Evolutionary conservation across 1,140 invertebrate species (phyloP), one percentile per base, ranked within the genome.

Genomic region (Drosophila albomicans): DNA sequence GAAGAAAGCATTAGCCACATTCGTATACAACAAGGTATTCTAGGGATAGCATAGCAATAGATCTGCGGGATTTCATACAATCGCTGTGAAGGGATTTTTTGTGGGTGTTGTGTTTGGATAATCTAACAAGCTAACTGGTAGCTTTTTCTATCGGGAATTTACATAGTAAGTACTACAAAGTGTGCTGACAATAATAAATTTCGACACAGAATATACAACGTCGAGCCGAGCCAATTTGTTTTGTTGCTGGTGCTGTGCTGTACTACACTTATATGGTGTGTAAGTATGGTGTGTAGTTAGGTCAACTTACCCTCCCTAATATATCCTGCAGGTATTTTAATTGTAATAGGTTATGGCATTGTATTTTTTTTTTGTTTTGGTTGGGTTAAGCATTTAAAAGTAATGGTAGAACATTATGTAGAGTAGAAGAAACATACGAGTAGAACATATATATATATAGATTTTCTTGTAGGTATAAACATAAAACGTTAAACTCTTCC

Each of bases 221-320:
- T 62, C 79, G 71, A 45, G 51, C 28, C 64, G 20, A 46, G 73
- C 73, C 73, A 76, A 76, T 76, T 32, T 32, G 32, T 8, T 8
- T 5, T 32, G 32, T 25, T 65, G 35, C 58, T 64, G 58, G 62
- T 67, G 56, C 61, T 68, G 30, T 57, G 20, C 54, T 73, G 46
- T 75, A 49, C 16, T 71, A 63, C 69, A 70, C 58, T 85, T 70
- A 78, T 73, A 66, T 70, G 41, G 49, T 66, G 86, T 43, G 20
- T 25, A 25, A 20, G 5, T 48, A 20, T 59, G 57, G 54, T 79
- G 54, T 79, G 78, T 79, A 89, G 84, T 89, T 88, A 85, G 81
- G 63, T 71, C 61, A 79, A 92, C 92, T 92, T 92, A 92, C 92
- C 92, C 87, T 92, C 92, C 91, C 89, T 92, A 84, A 92, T 92